A percentile compares a stretch with the other conserved stretches of the same genome.
Evolutionary conservation across 2,888 invertebrate genomes (phyloP).

Genomic region (Apotomis capreana): DNA sequence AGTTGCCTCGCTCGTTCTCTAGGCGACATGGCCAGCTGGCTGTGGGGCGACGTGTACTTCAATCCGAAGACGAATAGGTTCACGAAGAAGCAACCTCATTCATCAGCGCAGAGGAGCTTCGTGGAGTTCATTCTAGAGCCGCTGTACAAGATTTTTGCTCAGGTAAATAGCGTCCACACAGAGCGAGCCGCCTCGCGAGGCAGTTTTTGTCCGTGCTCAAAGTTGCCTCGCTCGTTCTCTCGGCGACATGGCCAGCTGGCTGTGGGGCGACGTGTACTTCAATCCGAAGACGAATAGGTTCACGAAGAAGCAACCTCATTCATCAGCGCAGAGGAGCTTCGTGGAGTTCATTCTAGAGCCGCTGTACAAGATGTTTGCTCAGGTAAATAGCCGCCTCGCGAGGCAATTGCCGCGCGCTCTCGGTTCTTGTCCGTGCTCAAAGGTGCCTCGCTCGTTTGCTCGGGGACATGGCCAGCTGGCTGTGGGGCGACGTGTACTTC

Average conservation of each 20-base stretch:
- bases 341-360: conserved; percentile 99
- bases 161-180: conserved; percentile 76
- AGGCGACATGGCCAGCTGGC: too few relatives aligned
- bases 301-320: conserved; percentile 95
- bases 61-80: too few relatives aligned
- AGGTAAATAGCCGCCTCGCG: conserved; percentile 93
- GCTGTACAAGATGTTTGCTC: conserved; percentile 98
- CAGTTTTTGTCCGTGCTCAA: too few relatives aligned
- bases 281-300: conserved; percentile 97
- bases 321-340: conserved; percentile 96
- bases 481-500: conserved; percentile 97
- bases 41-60: too few relatives aligned
- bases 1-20: too few relatives aligned
- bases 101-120: conserved; percentile 89
- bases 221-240: conserved; percentile 56
- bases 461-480: too few relatives aligned
- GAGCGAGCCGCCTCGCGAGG: conserved; percentile 92
- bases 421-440: too few relatives aligned
- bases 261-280: conserved; percentile 97
- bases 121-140: conserved; percentile 99
- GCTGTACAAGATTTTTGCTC: conserved; percentile 98
- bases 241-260: too few relatives aligned
- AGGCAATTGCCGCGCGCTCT: conserved; percentile 58
- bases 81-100: conserved; percentile 95
- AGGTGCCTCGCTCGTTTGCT: conserved; percentile 57